Evolutionary conservation across 2,888 invertebrate species (phyloP), one percentile per base, ranked within the genome.

Genomic region (Panzeria rudis): DNA sequence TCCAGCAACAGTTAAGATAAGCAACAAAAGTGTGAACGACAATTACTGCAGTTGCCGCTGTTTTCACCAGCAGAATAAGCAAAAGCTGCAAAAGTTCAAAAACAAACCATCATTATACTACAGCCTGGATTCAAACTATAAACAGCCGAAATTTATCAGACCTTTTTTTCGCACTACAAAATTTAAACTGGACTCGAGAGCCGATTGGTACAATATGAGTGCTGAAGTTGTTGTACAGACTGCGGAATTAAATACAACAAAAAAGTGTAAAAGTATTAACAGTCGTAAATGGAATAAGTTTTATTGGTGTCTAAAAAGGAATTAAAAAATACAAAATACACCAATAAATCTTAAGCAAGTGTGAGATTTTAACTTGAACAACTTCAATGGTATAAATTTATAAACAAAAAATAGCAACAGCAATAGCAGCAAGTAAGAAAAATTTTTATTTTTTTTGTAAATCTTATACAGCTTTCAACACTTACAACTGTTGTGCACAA

Each of bases 1-100:
- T 90, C 90, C 90, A 90, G 88, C 89, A 90, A 90, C 91, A 90
- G 90, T 90, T 90, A 90, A 90, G 91, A 90, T 90, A 90, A 90
- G 89, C 90, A 89, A 83, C 84, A 83, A 86, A 86, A 87, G 86
- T 86, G 87, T 85, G 86, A 87, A 87, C 86, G 84, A 78, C 86
- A 86, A 86, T 87, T 86, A 86, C 73, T 71, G 83, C 84, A 82
- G 64, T 66, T 64, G 84, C 89, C 72, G 82, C 82, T 78, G 79
- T 80, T 83, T 79, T 85, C 81, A 47, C 56, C 76, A 86, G 82
- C 82, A 61, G 68, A 80, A 85, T 78, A 77, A 54, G 50, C 62
- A 54, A 77, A 86, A 84, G 83, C 83, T 78, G 88, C 85, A 88
- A 89, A 88, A 87, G 88, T 87, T 87, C 15, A 47, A 61, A 69